phyloP scores from a whole-genome alignment of 2,113 vertebrate genomes.

The Mesembrinibis cayennensis region DNA sequence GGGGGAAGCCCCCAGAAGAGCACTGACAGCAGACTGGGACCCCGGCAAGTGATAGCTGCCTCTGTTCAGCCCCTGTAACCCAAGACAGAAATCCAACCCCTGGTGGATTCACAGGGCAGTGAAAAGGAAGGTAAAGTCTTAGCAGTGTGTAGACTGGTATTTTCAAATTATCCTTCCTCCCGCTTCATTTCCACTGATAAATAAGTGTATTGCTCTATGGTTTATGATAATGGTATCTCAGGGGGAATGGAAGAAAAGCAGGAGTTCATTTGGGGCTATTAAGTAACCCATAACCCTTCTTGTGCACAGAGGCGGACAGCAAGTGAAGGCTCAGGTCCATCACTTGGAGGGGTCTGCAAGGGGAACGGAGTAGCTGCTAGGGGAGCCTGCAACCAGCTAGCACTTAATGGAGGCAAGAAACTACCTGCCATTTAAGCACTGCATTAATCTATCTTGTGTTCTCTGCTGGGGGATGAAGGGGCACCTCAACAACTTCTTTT shows the following conservation, averaged over 20 bases:
- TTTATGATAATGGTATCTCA: not conserved
- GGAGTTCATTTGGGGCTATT: not conserved
- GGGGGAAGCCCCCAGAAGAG: not conserved
- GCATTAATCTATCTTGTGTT: not conserved
- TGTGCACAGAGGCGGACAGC: not conserved
- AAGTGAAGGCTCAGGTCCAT: not conserved
- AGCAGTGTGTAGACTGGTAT: not conserved
- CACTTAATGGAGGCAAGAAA: not conserved
- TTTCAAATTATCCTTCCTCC: not conserved
- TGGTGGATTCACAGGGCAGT: not conserved
- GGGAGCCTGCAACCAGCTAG: not conserved
- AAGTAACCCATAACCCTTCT: not conserved
- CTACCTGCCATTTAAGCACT: not conserved
- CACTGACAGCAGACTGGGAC: not conserved
- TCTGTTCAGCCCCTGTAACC: not conserved
- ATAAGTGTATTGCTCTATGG: not conserved
- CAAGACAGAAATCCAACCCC: not conserved
- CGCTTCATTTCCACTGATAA: not conserved
- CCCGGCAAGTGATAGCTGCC: not conserved
- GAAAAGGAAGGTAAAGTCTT: not conserved
- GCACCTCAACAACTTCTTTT: not conserved
- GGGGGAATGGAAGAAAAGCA: not conserved
- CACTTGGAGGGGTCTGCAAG: not conserved
- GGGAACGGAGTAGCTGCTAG: not conserved
- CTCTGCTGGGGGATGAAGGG: not conserved